phyloP scores from a whole-genome alignment of 2,797 vertebrate genomes.

The Diceros bicornis region DNA sequence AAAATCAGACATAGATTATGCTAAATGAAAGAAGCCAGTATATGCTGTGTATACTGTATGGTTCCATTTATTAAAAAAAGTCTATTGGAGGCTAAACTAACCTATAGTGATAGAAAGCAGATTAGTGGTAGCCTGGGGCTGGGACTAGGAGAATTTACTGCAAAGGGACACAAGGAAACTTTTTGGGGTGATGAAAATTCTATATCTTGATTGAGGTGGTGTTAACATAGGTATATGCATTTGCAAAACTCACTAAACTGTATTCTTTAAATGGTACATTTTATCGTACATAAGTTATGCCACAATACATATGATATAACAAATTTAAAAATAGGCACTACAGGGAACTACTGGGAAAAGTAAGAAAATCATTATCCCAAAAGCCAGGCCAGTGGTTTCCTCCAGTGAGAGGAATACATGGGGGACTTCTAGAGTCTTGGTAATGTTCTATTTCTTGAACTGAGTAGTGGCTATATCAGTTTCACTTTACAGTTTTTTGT shows the following conservation, averaged over 20 bases:
- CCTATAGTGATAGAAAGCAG: neutral
- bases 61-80: neutral
- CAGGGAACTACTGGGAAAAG: neutral
- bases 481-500: neutral
- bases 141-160: neutral
- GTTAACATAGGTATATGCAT: neutral
- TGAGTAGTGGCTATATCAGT: neutral
- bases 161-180: neutral
- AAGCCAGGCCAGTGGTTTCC: neutral
- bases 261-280: neutral
- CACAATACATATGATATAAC: neutral
- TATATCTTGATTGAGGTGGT: neutral
- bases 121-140: neutral
- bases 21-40: neutral
- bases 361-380: neutral
- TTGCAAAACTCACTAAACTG: neutral
- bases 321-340: neutral
- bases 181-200: neutral
- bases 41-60: neutral
- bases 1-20: constrained; percentile 36
- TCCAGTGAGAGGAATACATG: neutral
- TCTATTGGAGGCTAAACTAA: neutral
- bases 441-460: neutral
- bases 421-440: neutral
- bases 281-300: neutral